These are phyloP conservation scores for Cataglyphis altisquamis DNA, from an alignment of 2,888 invertebrate genomes.

Conservation along the genomic window DNA sequence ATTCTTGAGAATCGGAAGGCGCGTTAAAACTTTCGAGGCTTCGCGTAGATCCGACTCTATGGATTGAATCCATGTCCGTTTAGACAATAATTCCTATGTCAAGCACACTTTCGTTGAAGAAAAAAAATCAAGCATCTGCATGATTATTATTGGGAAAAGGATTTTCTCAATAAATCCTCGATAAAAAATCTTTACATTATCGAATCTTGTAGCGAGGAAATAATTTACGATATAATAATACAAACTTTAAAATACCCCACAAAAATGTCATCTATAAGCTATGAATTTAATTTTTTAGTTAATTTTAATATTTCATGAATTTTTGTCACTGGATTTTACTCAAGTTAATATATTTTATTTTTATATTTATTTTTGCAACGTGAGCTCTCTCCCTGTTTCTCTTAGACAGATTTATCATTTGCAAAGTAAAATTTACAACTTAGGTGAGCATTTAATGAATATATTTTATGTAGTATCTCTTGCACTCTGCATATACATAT, in stretches of 20 bases:
- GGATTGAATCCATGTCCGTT: background rate
- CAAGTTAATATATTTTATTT: background rate
- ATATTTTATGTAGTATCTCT: background rate
- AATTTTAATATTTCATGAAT: background rate
- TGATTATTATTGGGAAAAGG: background rate
- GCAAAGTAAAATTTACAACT: background rate
- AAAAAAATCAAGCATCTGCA: background rate
- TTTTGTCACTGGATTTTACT: background rate
- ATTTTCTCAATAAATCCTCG: background rate
- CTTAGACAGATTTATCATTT: background rate
- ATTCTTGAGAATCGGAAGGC: constrained; percentile 20
- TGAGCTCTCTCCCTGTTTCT: background rate
- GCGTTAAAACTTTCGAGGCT: background rate
- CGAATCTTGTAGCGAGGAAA: background rate
- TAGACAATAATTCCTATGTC: background rate
- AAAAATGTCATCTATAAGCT: too few species aligned
- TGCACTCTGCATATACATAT: background rate
- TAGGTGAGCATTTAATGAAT: background rate
- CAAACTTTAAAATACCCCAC: background rate
- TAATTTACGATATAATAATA: background rate
- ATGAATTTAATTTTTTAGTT: too few species aligned
- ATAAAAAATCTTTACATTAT: background rate
- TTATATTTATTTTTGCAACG: background rate
- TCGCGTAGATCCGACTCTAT: background rate
- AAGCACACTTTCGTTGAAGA: background rate